Conservation (phyloP, 2,888 invertebrate genomes). For the Lasioglossum zephyrum region DNA sequence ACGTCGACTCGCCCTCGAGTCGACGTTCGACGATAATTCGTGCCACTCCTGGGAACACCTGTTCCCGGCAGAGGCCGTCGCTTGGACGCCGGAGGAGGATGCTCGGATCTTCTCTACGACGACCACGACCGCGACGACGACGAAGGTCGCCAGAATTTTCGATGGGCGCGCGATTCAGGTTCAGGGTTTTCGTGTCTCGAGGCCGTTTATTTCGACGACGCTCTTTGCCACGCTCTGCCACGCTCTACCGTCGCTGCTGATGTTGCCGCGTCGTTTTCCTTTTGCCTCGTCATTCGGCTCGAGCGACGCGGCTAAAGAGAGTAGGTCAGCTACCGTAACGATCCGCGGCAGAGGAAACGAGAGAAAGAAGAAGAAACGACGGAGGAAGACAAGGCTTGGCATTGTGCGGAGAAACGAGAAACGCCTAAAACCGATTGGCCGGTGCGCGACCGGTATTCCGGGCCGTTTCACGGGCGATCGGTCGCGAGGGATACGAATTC, state of each 20-base stretch:
- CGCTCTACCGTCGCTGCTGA: neutral
- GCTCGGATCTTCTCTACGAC: neutral
- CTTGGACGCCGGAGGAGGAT: neutral
- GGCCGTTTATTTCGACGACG: slow-evolving; percentile 21
- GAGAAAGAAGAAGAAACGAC: neutral
- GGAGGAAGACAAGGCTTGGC: slow-evolving; percentile 34
- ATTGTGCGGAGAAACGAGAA: slow-evolving; percentile 26
- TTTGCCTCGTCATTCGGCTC: slow-evolving; percentile 42
- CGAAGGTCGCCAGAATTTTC: slow-evolving; percentile 21
- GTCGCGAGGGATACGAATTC: slow-evolving; percentile 3
- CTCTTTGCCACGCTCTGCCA: neutral
- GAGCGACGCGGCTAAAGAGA: slow-evolving; percentile 45
- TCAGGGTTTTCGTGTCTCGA: slow-evolving; percentile 27
- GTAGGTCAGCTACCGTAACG: slow-evolving; percentile 59
- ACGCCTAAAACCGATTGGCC: slow-evolving; percentile 29
- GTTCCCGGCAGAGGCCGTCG: slow-evolving; percentile 41
- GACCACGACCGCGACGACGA: neutral
- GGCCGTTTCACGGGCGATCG: slow-evolving; percentile 8
- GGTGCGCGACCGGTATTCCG: slow-evolving; percentile 2
- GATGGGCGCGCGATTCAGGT: slow-evolving; percentile 11
- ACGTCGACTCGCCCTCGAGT: slow-evolving; percentile 49
- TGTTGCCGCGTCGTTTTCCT: slow-evolving; percentile 12
- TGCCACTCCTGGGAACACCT: slow-evolving; percentile 63
- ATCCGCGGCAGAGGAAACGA: slow-evolving; percentile 34
- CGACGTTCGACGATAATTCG: slow-evolving; percentile 65